Evolutionary conservation across 2,797 vertebrate species (phyloP), one percentile per base, ranked within the genome.

Genomic region (Tarsius wallacei): DNA sequence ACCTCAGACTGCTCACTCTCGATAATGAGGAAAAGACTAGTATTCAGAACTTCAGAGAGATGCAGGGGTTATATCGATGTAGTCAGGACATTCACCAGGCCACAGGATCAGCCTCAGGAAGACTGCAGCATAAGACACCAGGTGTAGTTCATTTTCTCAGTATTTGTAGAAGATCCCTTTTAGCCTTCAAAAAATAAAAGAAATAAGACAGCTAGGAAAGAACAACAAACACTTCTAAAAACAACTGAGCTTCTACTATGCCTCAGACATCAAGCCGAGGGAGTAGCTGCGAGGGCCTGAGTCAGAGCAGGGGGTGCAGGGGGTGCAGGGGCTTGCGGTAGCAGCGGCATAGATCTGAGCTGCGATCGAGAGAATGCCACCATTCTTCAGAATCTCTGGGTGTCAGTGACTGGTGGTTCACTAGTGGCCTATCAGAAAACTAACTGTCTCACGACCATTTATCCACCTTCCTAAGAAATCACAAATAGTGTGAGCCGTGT

Each of bases 121-220:
- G 92, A 24, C 1, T 33, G 31, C 33, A 78, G 59, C 21, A 12
- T 71, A 64, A n/a, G 36, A 42, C 7, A 28, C 19, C 61, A 80
- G 81, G 47, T 61, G 17, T 74, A 59, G 31, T 42, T 91, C 51
- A 81, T 51, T 51, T 61, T 77, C 51, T 89, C 78, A 42, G 68
- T 21, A 61, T 96, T 85, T 77, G 0, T 77, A 87, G 13, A 66
- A 89, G 47, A n/a, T 57, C 12, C 93, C 47, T 16, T 28, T 85
- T 87, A 83, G 33, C 63, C 63, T 87, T 73, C 51, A 64, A 49
- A 74, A 71, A 28, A 17, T n/a, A 15, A 9, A 14, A 59, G 13
- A 81, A 57, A 13, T 73, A 7, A 81, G 42, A 10, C 28, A 68
- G 31, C 26, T 66, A 7, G 33, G 3, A 5, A 71, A 49, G 28